These are phyloP conservation scores for Protosalanx chinensis DNA, from an alignment of 2,797 vertebrate species.

Conservation along the genomic window DNA sequence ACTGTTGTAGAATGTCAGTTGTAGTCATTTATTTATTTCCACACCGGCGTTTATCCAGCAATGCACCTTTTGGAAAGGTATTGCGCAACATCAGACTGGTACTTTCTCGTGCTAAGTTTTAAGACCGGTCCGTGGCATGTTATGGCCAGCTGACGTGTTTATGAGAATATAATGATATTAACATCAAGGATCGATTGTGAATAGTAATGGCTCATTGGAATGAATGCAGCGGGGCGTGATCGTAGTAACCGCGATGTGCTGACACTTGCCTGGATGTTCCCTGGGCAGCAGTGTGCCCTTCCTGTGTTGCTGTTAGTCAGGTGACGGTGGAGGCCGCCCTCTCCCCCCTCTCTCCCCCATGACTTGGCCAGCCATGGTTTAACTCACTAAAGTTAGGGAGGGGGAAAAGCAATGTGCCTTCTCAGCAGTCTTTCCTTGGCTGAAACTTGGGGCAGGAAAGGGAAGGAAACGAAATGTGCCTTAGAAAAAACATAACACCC, in stretches of 20 bases:
- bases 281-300: constrained; percentile 41
- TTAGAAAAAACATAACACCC: constrained; percentile 20
- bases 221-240: background rate
- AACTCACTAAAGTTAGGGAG: constrained; percentile 42
- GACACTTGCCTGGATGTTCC: background rate
- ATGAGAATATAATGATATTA: background rate
- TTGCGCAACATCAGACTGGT: no score
- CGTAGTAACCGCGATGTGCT: background rate
- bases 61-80: no score
- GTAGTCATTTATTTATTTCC: no score
- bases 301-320: constrained; percentile 52
- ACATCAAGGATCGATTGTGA: background rate
- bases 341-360: constrained; percentile 53
- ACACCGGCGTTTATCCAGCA: no score
- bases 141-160: background rate
- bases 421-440: constrained; percentile 66
- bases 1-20: no score
- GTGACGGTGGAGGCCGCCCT: constrained; percentile 44
- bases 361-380: constrained; percentile 52
- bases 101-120: no score
- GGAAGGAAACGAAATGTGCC: constrained; percentile 64
- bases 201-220: background rate
- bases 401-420: constrained; percentile 54
- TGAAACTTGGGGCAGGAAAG: constrained; percentile 56
- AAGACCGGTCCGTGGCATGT: background rate